Conservation (phyloP, 1,140 invertebrate genomes). For the Macrostomum lignano region DNA sequence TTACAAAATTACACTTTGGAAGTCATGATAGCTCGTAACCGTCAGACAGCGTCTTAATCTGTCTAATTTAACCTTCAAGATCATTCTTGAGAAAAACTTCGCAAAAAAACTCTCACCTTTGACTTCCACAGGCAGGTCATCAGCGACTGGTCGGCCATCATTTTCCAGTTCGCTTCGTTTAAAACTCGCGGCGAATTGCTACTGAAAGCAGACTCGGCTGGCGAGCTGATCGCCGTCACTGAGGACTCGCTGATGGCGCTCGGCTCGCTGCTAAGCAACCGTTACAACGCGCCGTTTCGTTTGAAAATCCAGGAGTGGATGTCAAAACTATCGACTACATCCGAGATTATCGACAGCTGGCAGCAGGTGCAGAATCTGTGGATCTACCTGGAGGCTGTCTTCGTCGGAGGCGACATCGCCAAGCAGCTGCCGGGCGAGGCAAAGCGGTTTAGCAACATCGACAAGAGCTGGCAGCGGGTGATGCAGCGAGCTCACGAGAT, state of each 20-base stretch:
- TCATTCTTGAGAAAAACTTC: no score
- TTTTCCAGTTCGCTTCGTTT: constrained; percentile 70
- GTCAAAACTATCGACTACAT: constrained; percentile 65
- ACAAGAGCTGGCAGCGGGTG: constrained; percentile 43
- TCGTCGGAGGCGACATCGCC: constrained; percentile 54
- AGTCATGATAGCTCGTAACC: no score
- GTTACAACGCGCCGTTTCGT: constrained; percentile 81
- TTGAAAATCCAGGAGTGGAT: constrained; percentile 90
- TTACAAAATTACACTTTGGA: no score
- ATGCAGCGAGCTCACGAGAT: constrained; percentile 79
- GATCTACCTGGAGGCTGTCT: constrained; percentile 64
- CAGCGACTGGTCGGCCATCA: constrained; percentile 73
- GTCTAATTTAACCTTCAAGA: no score
- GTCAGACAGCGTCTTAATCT: no score
- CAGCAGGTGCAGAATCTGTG: constrained; percentile 51
- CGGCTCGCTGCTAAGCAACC: constrained; percentile 61
- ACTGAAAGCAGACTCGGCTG: constrained; percentile 35
- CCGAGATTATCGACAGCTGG: constrained; percentile 71
- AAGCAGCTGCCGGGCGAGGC: constrained; percentile 56
- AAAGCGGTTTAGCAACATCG: constrained; percentile 56
- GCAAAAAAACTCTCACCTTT: no score
- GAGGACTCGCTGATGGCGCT: constrained; percentile 86
- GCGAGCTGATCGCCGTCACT: constrained; percentile 66
- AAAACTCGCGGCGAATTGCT: constrained; percentile 73
- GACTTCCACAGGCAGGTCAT: constrained; percentile 76